These are phyloP conservation scores for Clusia tigrina DNA, from an alignment of 2,888 invertebrate genomes.

Conservation along the genomic window DNA sequence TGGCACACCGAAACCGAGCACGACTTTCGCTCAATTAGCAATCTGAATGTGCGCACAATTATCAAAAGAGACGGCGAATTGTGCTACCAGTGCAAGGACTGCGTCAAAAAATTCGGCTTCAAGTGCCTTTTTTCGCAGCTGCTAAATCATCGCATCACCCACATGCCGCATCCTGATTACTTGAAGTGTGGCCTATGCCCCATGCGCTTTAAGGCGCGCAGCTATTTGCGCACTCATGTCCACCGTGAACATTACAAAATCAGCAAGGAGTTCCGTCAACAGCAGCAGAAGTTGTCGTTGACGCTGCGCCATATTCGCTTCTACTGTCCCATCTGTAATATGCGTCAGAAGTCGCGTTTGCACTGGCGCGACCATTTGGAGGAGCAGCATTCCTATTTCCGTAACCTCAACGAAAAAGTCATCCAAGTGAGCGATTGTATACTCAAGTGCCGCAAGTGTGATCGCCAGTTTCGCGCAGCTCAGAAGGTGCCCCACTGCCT, in stretches of 20 bases:
- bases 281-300: neutral
- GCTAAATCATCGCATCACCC: neutral
- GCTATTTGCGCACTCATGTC: neutral
- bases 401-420: too few relatives aligned
- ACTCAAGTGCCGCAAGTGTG: neutral
- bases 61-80: neutral
- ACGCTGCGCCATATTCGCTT: neutral
- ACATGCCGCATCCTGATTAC: neutral
- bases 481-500: neutral
- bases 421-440: too few relatives aligned
- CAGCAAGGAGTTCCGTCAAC: neutral
- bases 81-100: neutral
- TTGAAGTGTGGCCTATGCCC: neutral
- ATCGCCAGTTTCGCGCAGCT: neutral
- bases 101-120: neutral
- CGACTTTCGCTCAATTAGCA: neutral
- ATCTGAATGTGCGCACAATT: neutral
- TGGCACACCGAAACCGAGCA: neutral
- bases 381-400: neutral
- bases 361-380: neutral
- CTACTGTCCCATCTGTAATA: neutral
- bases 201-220: neutral
- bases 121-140: neutral
- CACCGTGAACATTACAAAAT: neutral
- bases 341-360: neutral